Percentiles rank a stretch among this genome's conserved stretches.
These are phyloP conservation scores for Ips nitidus DNA, from an alignment of 1,140 invertebrate genomes.

Conservation along the genomic window DNA sequence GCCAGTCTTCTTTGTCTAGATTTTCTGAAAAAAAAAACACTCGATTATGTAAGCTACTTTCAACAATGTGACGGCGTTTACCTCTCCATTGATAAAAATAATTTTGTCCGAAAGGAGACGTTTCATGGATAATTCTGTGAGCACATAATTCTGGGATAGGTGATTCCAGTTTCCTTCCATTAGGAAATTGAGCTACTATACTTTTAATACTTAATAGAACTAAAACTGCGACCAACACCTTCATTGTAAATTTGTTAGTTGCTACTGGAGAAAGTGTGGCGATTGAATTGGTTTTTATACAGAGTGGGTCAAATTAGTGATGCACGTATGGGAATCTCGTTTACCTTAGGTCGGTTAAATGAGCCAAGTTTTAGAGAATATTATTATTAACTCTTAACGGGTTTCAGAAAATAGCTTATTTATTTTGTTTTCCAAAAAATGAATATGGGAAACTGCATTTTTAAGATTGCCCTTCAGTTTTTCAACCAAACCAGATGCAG, in stretches of 20 bases:
- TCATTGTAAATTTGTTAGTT: background rate
- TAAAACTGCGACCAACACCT: conserved; percentile 32
- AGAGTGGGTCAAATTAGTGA: background rate
- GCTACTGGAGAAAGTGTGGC: background rate
- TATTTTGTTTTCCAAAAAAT: too few species aligned
- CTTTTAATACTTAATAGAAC: conserved; percentile 19
- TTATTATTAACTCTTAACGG: too few species aligned
- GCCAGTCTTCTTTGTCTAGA: conserved; percentile 70
- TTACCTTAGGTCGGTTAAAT: too few species aligned
- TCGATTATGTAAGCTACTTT: conserved; percentile 49
- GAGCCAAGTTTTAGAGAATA: too few species aligned
- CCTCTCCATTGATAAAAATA: conserved; percentile 85
- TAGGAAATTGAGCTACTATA: conserved; percentile 63
- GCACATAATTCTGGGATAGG: conserved; percentile 71
- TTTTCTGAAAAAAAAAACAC: conserved; percentile 58
- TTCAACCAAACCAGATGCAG: too few species aligned
- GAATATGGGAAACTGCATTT: too few species aligned
- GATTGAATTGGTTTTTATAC: background rate
- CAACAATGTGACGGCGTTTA: conserved; percentile 37
- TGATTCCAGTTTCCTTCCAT: conserved; percentile 69
- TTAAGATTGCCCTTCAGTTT: too few species aligned
- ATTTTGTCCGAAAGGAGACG: conserved; percentile 64
- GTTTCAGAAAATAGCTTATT: too few species aligned
- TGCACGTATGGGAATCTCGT: too few species aligned
- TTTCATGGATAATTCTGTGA: conserved; percentile 66